phyloP scores from a whole-genome alignment of 2,113 vertebrate species.

The Arizona elegans region DNA sequence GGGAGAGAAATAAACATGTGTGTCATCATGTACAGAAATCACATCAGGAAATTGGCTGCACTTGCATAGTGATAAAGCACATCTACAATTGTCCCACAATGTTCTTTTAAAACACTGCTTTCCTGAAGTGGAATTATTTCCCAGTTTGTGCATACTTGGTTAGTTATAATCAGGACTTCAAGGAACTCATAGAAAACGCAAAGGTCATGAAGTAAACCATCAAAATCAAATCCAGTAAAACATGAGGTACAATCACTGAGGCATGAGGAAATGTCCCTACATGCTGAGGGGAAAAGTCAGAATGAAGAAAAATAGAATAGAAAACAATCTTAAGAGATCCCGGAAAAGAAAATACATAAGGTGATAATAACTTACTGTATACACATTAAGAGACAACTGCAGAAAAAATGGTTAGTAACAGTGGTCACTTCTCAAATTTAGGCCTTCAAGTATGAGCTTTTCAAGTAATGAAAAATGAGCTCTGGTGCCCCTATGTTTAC shows the following conservation, averaged over 20 bases:
- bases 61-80: background rate
- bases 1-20: slow-evolving; percentile 28
- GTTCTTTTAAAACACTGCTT: background rate
- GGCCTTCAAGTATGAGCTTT: background rate
- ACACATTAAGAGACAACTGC: background rate
- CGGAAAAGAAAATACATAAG: background rate
- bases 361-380: background rate
- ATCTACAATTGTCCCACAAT: background rate
- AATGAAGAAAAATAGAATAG: background rate
- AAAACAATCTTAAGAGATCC: background rate
- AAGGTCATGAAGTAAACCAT: background rate
- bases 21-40: slow-evolving; percentile 30
- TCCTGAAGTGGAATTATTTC: background rate
- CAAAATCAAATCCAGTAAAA: background rate
- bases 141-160: background rate
- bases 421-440: background rate
- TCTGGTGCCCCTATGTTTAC: background rate
- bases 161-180: slow-evolving; percentile 3
- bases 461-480: background rate
- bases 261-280: background rate
- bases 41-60: slow-evolving; percentile 8
- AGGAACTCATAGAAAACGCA: background rate
- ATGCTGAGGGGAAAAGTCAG: background rate
- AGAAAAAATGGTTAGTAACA: background rate
- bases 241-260: background rate